A percentile compares a stretch with the other conserved stretches of the same genome.
Evolutionary conservation across 1,140 invertebrate genomes (phyloP).

Genomic region (Aporrectodea caliginosa): DNA sequence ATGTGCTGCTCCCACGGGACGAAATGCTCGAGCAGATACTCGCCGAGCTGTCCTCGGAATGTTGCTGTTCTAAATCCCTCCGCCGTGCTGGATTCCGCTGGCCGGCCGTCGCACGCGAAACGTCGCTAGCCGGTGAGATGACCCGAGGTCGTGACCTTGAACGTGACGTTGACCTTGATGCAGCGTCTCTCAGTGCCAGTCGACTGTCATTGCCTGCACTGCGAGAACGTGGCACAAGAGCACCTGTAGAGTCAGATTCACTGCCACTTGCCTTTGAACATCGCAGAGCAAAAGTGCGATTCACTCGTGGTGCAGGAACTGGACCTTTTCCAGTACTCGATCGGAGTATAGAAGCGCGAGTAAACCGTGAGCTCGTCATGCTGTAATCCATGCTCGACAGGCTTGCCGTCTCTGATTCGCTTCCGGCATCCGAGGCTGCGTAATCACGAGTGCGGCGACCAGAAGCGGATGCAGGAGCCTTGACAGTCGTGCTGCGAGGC

Average conservation of each 20-base stretch:
- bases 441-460: background rate
- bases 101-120: background rate
- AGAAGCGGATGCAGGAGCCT: background rate
- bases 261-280: slow-evolving; percentile 3
- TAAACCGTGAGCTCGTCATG: background rate
- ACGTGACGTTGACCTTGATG: background rate
- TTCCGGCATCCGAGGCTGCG: background rate
- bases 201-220: background rate
- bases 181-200: background rate
- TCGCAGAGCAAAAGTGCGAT: slow-evolving; percentile 10
- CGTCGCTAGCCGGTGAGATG: background rate
- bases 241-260: background rate
- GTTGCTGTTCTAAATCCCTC: background rate
- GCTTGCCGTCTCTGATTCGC: background rate
- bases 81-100: background rate
- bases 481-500: background rate
- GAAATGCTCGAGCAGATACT: background rate
- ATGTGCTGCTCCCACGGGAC: background rate
- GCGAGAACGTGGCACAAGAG: background rate
- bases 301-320: background rate
- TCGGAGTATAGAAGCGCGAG: background rate
- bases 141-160: background rate
- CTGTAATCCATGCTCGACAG: background rate
- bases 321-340: background rate
- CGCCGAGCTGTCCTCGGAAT: background rate